These are phyloP conservation scores for Caenorhabditis sulstoni DNA, from an alignment of 2,888 invertebrate genomes.

Conservation along the genomic window DNA sequence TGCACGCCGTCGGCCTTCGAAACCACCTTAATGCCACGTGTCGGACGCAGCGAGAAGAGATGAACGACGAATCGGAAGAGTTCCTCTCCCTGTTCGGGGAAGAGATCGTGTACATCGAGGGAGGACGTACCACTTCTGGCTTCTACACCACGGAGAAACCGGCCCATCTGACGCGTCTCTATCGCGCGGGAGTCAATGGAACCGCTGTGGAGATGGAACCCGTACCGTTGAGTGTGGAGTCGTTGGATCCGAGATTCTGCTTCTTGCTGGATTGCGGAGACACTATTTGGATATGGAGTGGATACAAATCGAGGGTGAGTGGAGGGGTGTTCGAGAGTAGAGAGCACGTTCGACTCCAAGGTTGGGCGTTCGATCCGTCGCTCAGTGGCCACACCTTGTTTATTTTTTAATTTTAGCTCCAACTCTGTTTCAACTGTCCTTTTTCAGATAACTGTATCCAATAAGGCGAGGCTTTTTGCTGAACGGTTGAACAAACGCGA, in stretches of 20 bases:
- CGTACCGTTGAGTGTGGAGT: slow-evolving; percentile 81
- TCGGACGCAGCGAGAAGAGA: slow-evolving; percentile 93
- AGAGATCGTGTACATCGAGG: slow-evolving; percentile 94
- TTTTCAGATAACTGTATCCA: slow-evolving; percentile 77
- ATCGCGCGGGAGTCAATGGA: slow-evolving; percentile 77
- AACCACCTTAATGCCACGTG: slow-evolving; percentile 91
- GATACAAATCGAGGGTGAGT: slow-evolving; percentile 83
- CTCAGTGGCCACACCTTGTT: slow-evolving; percentile 68
- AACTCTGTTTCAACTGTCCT: not conserved
- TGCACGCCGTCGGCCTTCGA: slow-evolving; percentile 97
- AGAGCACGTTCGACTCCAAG: slow-evolving; percentile 76
- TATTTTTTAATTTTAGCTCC: too few species aligned
- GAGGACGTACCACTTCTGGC: slow-evolving; percentile 96
- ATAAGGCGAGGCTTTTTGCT: slow-evolving; percentile 87
- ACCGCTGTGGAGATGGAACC: slow-evolving; percentile 83
- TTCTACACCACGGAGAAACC: slow-evolving; percentile 90
- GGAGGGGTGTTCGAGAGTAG: too few species aligned
- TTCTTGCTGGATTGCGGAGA: slow-evolving; percentile 92
- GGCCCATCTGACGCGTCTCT: slow-evolving; percentile 72
- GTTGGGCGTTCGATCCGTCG: slow-evolving; percentile 74
- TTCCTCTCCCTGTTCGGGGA: slow-evolving; percentile 93
- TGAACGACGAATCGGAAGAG: slow-evolving; percentile 95
- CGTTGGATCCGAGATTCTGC: slow-evolving; percentile 92
- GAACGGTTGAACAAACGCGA: slow-evolving; percentile 99
- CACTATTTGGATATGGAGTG: slow-evolving; percentile 91